Conservation (phyloP, 2,888 invertebrate genomes). For the Drosophila cracens region DNA sequence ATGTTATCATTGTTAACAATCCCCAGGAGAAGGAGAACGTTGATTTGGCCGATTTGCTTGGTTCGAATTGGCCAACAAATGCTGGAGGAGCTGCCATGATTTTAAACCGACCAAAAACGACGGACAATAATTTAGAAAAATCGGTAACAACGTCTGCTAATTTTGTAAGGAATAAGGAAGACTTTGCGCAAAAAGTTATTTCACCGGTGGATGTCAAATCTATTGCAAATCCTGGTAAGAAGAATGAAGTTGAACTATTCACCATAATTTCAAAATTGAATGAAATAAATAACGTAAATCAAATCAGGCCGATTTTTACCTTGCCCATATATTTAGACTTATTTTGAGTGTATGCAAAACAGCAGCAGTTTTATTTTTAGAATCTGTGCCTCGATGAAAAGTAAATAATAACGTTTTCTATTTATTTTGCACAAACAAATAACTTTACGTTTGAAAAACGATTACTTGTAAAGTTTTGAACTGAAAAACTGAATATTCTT, state of each 20-base stretch:
- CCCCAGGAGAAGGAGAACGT: constrained; percentile 71
- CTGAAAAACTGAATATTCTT: constrained; percentile 5
- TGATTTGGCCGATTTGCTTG: constrained; percentile 82
- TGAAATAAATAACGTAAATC: not conserved
- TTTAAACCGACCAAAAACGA: constrained; percentile 69
- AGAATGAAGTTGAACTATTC: not conserved
- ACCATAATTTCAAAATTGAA: not conserved
- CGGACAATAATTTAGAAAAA: constrained; percentile 38
- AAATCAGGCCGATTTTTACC: not conserved
- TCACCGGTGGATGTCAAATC: constrained; percentile 9
- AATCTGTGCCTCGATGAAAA: not conserved
- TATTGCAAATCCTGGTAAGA: constrained; percentile 33
- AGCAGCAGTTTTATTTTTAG: constrained; percentile 31
- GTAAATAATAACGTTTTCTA: not conserved
- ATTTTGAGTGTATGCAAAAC: not conserved
- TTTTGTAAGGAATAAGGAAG: constrained; percentile 29
- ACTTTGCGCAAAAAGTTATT: constrained; percentile 25
- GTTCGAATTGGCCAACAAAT: constrained; percentile 82
- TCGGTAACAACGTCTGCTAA: not conserved
- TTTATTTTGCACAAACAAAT: not conserved
- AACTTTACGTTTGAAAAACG: not conserved
- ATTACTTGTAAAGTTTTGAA: not conserved
- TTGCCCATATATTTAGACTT: not conserved
- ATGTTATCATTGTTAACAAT: constrained; percentile 80
- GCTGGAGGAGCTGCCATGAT: constrained; percentile 83